Base-by-base conservation (phyloP, 2,113 vertebrate genomes). In the Myanophis thanlyinensis region DNA sequence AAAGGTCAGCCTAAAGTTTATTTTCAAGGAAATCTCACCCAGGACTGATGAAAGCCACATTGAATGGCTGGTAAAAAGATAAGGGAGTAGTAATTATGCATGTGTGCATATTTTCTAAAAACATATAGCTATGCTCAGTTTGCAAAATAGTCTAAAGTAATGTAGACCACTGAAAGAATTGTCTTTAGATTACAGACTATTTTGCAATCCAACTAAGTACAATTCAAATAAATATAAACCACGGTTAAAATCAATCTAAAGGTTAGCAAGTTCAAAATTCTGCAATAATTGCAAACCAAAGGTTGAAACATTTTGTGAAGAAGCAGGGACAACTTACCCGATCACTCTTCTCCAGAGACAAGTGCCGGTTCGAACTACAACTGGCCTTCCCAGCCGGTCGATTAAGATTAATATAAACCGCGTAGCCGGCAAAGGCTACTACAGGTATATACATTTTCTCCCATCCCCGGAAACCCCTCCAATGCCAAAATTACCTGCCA, bases 401-500 rank as follows among this genome's bases (percentile, higher is more conserved):
- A 40, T 44, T 73, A 73, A 73, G 4, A 73, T 73, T 7, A 80
- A 80, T 40, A 44, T 3, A 22, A 80, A 20, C 67, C n/a, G 67
- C 35, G 13, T 40, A 20, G 67, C n/a, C 12, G 30, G 67, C 13
- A 73, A 80, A 40, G 35, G 35, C 67, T 40, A n/a, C n/a, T n/a
- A n/a, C n/a, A n/a, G 18, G 18, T 80, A 20, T 80, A 80, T 80
- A 80, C 35, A 44, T 80, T 9, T 44, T 2, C 73, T 80, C 73
- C n/a, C 73, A 44, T 35, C 73, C 35, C 18, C 73, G 73, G 35
- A 40, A 80, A 40, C 35, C 15, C 18, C 35, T 20, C 67, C 20
- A 80, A 44, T 35, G 35, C 35, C 73, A 40, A 23, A 0, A 56
- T 93, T 91, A 98, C 97, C 97, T 97, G 97, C 23, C 95, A 95